Conservation (phyloP, 1,140 invertebrate species). For the Pseudomyrmex sp. region DNA sequence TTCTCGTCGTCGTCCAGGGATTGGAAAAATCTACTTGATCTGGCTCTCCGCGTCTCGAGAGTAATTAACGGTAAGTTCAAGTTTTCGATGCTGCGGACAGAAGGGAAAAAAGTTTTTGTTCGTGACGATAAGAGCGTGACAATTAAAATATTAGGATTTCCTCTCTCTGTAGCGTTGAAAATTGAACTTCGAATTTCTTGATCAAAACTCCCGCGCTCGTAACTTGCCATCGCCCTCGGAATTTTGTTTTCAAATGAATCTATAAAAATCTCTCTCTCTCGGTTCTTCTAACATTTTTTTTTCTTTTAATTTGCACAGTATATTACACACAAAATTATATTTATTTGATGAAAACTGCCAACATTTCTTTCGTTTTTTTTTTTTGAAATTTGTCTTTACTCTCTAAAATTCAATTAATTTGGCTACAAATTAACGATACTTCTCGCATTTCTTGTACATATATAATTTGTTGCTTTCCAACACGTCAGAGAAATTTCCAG, state of each 20-base stretch:
- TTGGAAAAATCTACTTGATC: not conserved
- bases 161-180: conserved; percentile 7
- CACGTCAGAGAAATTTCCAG: conserved; percentile 5
- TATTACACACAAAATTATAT: not conserved
- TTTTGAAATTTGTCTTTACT: not conserved
- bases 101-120: conserved; percentile 8
- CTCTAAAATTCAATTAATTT: not conserved
- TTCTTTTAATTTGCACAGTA: too few relatives aligned
- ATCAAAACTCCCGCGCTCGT: not conserved
- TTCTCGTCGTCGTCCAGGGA: conserved; percentile 8
- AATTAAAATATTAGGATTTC: conserved; percentile 11
- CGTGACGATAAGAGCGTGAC: not conserved
- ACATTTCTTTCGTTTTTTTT: not conserved
- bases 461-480: conserved; percentile 1
- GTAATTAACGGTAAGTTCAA: conserved; percentile 35
- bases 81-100: conserved; percentile 27
- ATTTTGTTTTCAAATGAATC: not conserved
- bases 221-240: not conserved
- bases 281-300: too few relatives aligned
- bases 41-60: too few relatives aligned
- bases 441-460: not conserved
- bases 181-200: conserved; percentile 1
- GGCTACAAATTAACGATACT: not conserved
- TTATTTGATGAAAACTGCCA: too few relatives aligned
- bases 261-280: too few relatives aligned